These are phyloP conservation scores for Prolemur simus DNA, from an alignment of 2,113 vertebrate genomes.

Conservation along the genomic window DNA sequence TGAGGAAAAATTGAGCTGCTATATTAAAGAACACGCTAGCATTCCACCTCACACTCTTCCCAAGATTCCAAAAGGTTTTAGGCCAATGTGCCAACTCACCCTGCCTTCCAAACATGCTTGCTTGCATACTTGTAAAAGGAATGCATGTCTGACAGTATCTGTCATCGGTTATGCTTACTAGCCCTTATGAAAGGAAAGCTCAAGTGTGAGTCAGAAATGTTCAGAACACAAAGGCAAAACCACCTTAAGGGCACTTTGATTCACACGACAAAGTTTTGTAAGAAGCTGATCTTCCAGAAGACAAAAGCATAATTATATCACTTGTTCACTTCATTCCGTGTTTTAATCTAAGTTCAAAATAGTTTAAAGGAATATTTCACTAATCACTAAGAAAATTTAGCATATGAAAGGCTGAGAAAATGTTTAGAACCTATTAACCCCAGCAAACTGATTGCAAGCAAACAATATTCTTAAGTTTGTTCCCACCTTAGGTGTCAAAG, in stretches of 20 bases:
- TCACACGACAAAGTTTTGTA: slow-evolving; percentile 12
- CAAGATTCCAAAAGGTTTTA: neutral
- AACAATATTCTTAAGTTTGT: neutral
- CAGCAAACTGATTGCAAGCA: neutral
- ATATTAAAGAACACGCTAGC: neutral
- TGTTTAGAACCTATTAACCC: neutral
- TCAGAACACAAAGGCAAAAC: slow-evolving; percentile 35
- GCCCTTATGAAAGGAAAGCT: slow-evolving; percentile 42
- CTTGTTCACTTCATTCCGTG: neutral
- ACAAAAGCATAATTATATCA: neutral
- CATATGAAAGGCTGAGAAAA: neutral
- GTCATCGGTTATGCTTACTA: slow-evolving; percentile 41
- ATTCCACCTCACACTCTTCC: neutral
- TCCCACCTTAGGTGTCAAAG: neutral
- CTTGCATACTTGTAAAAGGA: slow-evolving; percentile 32
- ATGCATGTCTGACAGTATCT: neutral
- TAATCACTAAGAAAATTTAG: neutral
- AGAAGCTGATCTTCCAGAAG: slow-evolving; percentile 39
- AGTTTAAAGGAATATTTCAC: neutral
- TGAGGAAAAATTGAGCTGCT: neutral
- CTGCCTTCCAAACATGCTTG: slow-evolving; percentile 24
- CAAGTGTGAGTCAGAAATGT: slow-evolving; percentile 51
- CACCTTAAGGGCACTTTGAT: neutral
- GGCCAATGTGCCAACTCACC: neutral
- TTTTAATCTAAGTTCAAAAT: slow-evolving; percentile 44